A percentile compares a stretch with the other conserved stretches of the same genome.
Evolutionary conservation across 1,140 invertebrate genomes (phyloP).

Genomic region (Stratiolaelaps scimitus): DNA sequence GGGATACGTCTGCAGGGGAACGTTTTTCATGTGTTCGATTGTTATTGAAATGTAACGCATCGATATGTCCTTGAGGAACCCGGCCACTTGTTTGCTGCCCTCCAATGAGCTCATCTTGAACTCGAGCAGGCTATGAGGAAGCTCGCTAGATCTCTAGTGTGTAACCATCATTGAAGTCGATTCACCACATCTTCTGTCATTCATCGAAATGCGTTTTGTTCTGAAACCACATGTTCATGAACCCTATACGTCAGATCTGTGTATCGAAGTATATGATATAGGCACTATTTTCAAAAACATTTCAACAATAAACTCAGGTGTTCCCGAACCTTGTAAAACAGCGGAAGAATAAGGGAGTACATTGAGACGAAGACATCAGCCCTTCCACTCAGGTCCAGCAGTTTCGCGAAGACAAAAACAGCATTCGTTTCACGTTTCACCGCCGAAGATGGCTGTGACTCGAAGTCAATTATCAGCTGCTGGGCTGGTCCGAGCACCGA

Average conservation of each 20-base stretch:
- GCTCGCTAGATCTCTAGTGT: background rate
- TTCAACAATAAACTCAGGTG: too few species aligned
- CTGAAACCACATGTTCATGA: too few species aligned
- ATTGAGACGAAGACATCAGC: constrained; percentile 6
- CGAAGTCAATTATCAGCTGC: background rate
- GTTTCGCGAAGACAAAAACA: background rate
- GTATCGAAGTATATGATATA: too few species aligned
- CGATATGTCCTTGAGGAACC: too few species aligned
- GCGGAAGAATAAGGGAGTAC: constrained; percentile 2
- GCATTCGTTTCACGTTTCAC: background rate
- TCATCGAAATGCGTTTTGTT: too few species aligned
- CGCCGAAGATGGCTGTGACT: background rate
- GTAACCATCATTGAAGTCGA: too few species aligned
- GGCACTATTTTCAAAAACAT: too few species aligned
- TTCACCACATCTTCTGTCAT: too few species aligned
- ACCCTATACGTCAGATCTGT: too few species aligned
- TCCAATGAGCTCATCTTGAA: too few species aligned
- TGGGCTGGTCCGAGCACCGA: background rate
- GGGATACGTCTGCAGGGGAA: constrained; percentile 6
- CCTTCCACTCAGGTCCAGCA: background rate
- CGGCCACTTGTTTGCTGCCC: too few species aligned
- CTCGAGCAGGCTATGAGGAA: background rate
- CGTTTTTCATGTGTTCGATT: background rate
- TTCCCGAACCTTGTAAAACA: constrained; percentile 5
- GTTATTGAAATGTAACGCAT: background rate